Percentiles rank a stretch among this genome's conserved stretches.
Conservation (phyloP, 2,888 invertebrate genomes). For the Xylocampa areola region DNA sequence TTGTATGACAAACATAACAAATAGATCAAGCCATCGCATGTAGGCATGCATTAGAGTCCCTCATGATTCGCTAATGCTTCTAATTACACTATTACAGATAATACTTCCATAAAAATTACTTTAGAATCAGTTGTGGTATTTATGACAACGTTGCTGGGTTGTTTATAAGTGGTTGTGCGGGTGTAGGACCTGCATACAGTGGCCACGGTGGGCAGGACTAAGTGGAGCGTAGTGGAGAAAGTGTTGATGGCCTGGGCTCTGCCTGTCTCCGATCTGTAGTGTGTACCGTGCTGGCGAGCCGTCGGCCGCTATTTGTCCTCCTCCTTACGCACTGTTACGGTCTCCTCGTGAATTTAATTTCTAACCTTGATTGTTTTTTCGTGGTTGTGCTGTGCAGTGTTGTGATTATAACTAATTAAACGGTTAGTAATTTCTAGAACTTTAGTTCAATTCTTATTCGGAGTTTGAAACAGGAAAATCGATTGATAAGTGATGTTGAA, state of each 20-base stretch:
- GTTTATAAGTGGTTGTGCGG: constrained; percentile 77
- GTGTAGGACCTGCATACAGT: constrained; percentile 70
- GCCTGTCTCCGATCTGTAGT: constrained; percentile 52
- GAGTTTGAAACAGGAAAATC: constrained; percentile 10
- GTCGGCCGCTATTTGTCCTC: constrained; percentile 53
- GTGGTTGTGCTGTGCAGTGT: constrained; percentile 50
- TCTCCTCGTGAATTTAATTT: constrained; percentile 51
- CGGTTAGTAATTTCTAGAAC: constrained; percentile 32
- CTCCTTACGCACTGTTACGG: constrained; percentile 32
- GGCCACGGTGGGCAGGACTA: constrained; percentile 74
- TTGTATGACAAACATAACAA: constrained; percentile 21
- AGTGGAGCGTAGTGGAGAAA: constrained; percentile 83
- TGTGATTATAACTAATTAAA: constrained; percentile 23
- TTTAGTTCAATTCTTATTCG: not conserved
- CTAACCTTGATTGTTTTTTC: constrained; percentile 41
- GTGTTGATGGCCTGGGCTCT: constrained; percentile 79
- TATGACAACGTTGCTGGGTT: constrained; percentile 68
- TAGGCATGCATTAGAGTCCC: constrained; percentile 76
- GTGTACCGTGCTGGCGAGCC: constrained; percentile 50
- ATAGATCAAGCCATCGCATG: constrained; percentile 57
- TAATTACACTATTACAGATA: constrained; percentile 82
- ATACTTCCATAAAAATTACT: constrained; percentile 75
- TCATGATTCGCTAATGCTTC: constrained; percentile 77
- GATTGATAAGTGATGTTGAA: constrained; percentile 4
- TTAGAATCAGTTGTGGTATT: constrained; percentile 79